Base-by-base conservation (phyloP, 2,888 invertebrate genomes). In the Physocephala rufipes region DNA sequence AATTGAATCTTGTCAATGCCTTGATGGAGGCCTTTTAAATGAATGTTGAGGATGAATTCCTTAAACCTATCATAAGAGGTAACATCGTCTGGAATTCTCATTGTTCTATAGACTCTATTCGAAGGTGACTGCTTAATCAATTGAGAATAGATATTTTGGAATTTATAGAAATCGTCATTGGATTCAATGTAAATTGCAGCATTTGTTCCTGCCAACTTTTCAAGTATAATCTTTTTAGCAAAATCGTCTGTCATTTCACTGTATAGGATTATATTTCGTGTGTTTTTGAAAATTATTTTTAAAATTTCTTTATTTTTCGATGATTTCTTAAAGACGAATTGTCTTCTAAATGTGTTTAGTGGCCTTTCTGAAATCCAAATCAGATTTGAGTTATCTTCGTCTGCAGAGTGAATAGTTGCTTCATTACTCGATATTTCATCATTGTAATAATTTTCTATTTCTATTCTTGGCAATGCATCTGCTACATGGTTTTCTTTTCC, bases 191-290 rank as follows among this genome's bases (percentile, higher is more conserved):
- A 47, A 47, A 47, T 47, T 12, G 47, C 47, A 47, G 47, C 12
- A 47, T 47, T 47, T 47, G 47, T 47, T 47, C 47, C 47, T 47
- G 47, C n/a, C 13, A 15, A 47, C 47, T 47, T 47, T 47, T 47
- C 47, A 15, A 1, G 47, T 47, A 47, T 47, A 47, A 47, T 16
- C 16, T 1, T 47, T 12, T 47, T 47, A 47, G 47, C 47, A 47
- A 47, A 47, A 12, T 47, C 47, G 13, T 47, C 47, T 47, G 47
- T 47, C 47, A 47, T 1, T 47, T 47, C 1, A 47, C 13, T 47
- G 47, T 47, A 47, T 47, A n/a, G n/a, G n/a, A n/a, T 47, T 47
- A 47, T 47, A 47, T 47, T 47, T 47, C 47, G 47, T 12, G 47
- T 47, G 47, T 47, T 47, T 47, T 70, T 70, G 30, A n/a, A n/a